phyloP scores from a whole-genome alignment of 2,888 invertebrate genomes.

The Polia nebulosa region DNA sequence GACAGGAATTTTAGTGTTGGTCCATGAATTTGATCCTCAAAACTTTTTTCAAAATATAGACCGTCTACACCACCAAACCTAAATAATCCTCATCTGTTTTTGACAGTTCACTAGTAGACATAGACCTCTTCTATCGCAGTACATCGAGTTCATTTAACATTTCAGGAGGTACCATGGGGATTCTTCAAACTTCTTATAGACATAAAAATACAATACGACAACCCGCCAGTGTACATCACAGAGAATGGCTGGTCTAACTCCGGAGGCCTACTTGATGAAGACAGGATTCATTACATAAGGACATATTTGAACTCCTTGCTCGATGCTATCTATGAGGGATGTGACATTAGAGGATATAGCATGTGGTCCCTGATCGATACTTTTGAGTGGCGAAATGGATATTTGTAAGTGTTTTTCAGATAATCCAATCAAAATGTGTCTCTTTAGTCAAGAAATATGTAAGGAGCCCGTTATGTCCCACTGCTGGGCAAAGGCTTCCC shows the following conservation, averaged over 20 bases:
- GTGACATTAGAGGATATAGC: slow-evolving; percentile 89
- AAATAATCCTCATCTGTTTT: too few species aligned
- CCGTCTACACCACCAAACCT: too few species aligned
- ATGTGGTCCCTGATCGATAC: slow-evolving; percentile 93
- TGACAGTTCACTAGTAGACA: too few species aligned
- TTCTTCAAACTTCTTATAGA: slow-evolving; percentile 90
- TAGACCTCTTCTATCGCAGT: neutral
- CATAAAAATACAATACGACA: slow-evolving; percentile 86
- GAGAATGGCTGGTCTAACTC: slow-evolving; percentile 92
- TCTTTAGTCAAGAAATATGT: too few species aligned
- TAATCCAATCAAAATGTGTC: neutral
- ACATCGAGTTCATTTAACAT: slow-evolving; percentile 4
- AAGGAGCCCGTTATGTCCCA: too few species aligned
- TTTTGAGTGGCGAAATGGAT: slow-evolving; percentile 92
- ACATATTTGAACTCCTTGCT: slow-evolving; percentile 85
- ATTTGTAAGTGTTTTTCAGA: slow-evolving; percentile 80
- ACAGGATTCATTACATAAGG: slow-evolving; percentile 83
- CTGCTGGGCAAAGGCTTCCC: too few species aligned
- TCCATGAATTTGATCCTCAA: too few species aligned
- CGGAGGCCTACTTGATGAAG: slow-evolving; percentile 86
- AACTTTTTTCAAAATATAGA: too few species aligned
- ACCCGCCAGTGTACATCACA: slow-evolving; percentile 90
- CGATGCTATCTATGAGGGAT: slow-evolving; percentile 86
- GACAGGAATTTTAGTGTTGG: too few species aligned
- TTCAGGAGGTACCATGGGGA: slow-evolving; percentile 91